A percentile compares a stretch with the other conserved stretches of the same genome.
Conservation (phyloP, 2,113 vertebrate genomes). For the Geococcyx californianus region DNA sequence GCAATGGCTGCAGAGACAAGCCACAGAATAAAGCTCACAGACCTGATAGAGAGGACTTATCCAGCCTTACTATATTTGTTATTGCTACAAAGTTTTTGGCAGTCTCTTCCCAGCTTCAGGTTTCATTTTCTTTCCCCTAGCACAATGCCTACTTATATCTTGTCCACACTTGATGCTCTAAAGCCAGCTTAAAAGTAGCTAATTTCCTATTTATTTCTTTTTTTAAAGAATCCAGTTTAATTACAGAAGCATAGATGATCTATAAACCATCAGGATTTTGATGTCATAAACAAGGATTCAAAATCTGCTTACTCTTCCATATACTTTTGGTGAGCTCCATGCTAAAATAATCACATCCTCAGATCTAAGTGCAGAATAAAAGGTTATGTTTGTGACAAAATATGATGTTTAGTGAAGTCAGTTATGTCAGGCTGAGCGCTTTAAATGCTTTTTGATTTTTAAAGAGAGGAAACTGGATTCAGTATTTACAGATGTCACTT, state of each 20-base stretch:
- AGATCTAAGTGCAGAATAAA: background rate
- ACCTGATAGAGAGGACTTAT: background rate
- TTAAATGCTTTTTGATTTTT: background rate
- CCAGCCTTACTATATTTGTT: background rate
- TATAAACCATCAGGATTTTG: background rate
- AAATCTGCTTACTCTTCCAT: background rate
- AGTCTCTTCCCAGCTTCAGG: background rate
- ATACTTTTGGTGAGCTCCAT: conserved; percentile 5
- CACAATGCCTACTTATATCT: background rate
- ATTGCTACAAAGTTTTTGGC: fast-evolving
- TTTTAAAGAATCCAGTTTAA: background rate
- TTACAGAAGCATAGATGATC: background rate
- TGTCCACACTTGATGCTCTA: background rate
- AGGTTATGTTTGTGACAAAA: background rate
- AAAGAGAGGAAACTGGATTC: background rate
- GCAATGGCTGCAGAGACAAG: background rate
- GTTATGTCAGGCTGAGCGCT: background rate
- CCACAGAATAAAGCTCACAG: background rate
- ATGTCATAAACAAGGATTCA: background rate
- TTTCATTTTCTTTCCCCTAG: background rate
- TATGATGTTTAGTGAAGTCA: background rate
- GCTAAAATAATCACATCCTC: background rate
- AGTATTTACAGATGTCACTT: background rate
- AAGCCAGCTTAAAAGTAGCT: background rate
- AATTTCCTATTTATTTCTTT: background rate